phyloP scores from a whole-genome alignment of 2,888 invertebrate species.

The Phymatocera aterrima region DNA sequence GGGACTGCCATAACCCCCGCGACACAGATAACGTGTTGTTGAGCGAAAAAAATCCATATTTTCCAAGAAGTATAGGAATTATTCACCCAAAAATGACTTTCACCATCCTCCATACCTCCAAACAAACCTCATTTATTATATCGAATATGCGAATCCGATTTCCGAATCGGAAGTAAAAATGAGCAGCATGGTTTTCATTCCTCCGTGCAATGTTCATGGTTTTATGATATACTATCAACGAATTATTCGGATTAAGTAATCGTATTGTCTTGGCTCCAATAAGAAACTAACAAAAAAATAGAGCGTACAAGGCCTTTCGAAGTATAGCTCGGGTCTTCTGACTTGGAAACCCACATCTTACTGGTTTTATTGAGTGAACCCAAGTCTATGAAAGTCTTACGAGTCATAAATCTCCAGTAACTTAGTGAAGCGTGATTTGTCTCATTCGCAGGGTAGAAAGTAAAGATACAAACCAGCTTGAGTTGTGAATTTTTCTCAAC shows the following conservation, averaged over 20 bases:
- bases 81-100: slow-evolving; percentile 27
- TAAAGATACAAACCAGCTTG: background rate
- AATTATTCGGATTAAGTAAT: background rate
- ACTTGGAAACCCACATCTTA: background rate
- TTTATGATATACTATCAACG: background rate
- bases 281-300: background rate
- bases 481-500: background rate
- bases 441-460: background rate
- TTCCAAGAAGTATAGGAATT: slow-evolving; percentile 22
- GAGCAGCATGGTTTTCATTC: background rate
- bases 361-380: background rate
- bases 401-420: slow-evolving; percentile 9
- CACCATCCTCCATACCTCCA: background rate
- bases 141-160: slow-evolving; percentile 26
- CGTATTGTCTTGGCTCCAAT: background rate
- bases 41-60: slow-evolving; percentile 49
- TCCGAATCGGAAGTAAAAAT: background rate
- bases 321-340: background rate
- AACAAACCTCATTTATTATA: slow-evolving; percentile 12
- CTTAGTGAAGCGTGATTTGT: background rate
- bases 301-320: background rate
- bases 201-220: background rate
- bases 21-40: slow-evolving; percentile 52
- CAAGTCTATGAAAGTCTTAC: background rate
- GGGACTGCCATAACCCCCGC: slow-evolving; percentile 54